Conservation (phyloP, 2,888 invertebrate genomes). For the Cremastinae sp. region DNA sequence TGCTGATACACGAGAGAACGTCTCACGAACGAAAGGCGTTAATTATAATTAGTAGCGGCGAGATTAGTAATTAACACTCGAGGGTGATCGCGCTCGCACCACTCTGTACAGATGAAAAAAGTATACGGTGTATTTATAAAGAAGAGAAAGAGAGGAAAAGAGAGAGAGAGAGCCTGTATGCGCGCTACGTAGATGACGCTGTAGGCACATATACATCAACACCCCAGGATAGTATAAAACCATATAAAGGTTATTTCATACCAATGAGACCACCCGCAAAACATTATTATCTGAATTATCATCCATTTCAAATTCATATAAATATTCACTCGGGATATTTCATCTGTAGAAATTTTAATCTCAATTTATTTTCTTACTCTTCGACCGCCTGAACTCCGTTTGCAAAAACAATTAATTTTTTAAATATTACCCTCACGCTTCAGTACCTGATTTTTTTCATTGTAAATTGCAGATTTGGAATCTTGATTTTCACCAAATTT, state of each 20-base stretch:
- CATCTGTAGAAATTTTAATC: neutral
- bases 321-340: neutral
- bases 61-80: conserved; percentile 79
- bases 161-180: conserved; percentile 33
- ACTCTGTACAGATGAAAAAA: conserved; percentile 12
- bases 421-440: too few relatives aligned
- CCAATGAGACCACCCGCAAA: neutral
- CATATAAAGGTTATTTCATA: conserved; percentile 27
- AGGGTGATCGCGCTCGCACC: conserved; percentile 72
- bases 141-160: neutral
- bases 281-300: neutral
- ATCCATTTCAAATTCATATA: neutral
- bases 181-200: conserved; percentile 30
- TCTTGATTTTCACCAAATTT: too few relatives aligned
- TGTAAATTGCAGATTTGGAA: too few relatives aligned
- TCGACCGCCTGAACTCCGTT: too few relatives aligned
- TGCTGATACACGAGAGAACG: conserved; percentile 52
- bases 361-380: neutral
- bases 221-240: conserved; percentile 8
- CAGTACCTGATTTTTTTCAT: too few relatives aligned
- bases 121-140: conserved; percentile 31
- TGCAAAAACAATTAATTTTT: too few relatives aligned
- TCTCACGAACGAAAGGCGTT: conserved; percentile 74
- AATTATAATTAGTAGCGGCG: conserved; percentile 79
- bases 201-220: conserved; percentile 30